Base-by-base conservation (phyloP, 2,797 vertebrate species). In the Simalia tracyae region DNA sequence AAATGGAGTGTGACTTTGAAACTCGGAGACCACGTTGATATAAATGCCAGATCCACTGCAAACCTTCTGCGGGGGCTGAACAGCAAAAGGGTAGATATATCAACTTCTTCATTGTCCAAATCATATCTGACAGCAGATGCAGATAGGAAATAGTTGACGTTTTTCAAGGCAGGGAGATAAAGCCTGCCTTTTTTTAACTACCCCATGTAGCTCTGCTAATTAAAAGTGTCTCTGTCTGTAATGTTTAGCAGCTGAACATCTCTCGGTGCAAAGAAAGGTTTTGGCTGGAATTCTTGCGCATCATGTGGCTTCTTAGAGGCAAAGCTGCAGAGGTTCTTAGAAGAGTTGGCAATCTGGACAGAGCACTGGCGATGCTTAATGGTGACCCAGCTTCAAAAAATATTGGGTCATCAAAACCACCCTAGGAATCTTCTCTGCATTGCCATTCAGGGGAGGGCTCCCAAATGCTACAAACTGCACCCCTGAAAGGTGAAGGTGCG, bases 31-130 rank as follows among this genome's bases (percentile, higher is more conserved):
- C 3, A 46, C 14, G 10, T 19, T 14, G 15, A n/a, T 89, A 89
- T 85, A 89, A 92, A 92, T 59, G 81, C 76, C 31, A 57, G 61
- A 57, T 89, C 11, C 17, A 2, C 84, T 92, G 46, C 68, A 63
- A 86, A 15, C 15, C 28, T 50, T 89, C 61, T 92, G 36, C 15
- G 5, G 5, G 36, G 60, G 86, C 6, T 85, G 59, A 68, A 72
- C 46, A 50, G 72, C 26, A 28, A 76, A 87, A 91, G 60, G 56
- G 31, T 46, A 87, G 85, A 89, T 81, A 63, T 36, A 91, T 91
- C 50, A 54, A 31, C n/a, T 57, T 84, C 54, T 85, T 59, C 85
- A 87, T 10, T 87, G 54, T 50, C 87, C 60, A 66, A 56, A 64
- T 31, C 57, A 85, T 60, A 57, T 22, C 54, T 84, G 46, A 85